phyloP scores from a whole-genome alignment of 2,888 invertebrate genomes.

The Neria commutata region DNA sequence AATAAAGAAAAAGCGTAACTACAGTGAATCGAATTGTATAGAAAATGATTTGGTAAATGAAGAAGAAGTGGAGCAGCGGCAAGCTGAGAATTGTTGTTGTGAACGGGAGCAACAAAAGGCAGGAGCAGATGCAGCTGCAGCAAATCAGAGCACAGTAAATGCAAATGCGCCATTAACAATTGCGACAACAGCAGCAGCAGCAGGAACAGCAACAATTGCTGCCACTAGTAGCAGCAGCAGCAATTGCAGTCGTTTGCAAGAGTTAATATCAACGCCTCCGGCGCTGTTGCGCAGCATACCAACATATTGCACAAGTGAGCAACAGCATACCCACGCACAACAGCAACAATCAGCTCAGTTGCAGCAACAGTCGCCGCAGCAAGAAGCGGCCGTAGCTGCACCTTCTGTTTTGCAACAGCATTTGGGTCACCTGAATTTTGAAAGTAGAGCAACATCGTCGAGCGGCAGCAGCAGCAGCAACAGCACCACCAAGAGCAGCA shows the following conservation, averaged over 20 bases:
- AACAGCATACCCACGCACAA: constrained; percentile 34
- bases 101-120: constrained; percentile 23
- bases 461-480: constrained; percentile 17
- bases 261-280: constrained; percentile 57
- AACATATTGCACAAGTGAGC: constrained; percentile 34
- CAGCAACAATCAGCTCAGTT: constrained; percentile 32
- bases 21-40: constrained; percentile 45
- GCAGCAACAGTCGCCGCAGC: constrained; percentile 21
- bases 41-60: constrained; percentile 42
- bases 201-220: constrained; percentile 29
- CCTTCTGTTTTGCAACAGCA: constrained; percentile 57
- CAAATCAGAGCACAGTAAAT: too few species aligned
- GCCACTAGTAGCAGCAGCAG: constrained; percentile 41
- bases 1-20: constrained; percentile 59
- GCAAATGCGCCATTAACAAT: constrained; percentile 16
- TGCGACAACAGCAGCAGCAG: constrained; percentile 17
- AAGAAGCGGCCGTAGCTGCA: constrained; percentile 33
- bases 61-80: constrained; percentile 27
- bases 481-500: background rate
- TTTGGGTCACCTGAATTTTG: constrained; percentile 60
- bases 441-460: constrained; percentile 46
- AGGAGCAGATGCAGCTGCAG: background rate
- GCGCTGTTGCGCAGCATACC: constrained; percentile 38
- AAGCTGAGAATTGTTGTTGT: constrained; percentile 49
- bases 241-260: constrained; percentile 57